Percentiles rank a stretch among this genome's conserved stretches.
These are phyloP conservation scores for Dermochelys coriacea DNA, from an alignment of 2,797 vertebrate species.

Conservation along the genomic window DNA sequence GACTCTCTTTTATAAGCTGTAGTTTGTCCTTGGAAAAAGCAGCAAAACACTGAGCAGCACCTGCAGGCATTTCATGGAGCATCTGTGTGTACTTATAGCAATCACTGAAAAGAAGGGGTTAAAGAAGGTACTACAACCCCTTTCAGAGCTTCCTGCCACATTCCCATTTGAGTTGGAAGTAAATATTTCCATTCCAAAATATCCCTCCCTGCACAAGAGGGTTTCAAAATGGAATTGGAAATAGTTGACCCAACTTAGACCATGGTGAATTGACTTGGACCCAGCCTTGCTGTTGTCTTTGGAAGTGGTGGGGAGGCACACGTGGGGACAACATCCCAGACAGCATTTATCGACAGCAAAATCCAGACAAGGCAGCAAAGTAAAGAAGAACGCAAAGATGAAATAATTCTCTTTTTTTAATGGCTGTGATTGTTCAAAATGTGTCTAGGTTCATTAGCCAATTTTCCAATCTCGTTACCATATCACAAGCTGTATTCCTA, in stretches of 20 bases:
- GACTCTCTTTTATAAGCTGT: fast-evolving
- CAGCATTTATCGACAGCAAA: background rate
- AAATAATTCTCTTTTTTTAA: background rate
- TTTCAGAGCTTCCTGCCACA: background rate
- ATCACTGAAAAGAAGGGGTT: background rate
- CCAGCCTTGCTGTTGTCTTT: background rate
- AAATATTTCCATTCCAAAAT: background rate
- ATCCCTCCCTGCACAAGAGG: background rate
- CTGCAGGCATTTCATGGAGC: background rate
- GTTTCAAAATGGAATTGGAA: background rate
- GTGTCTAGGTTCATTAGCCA: background rate
- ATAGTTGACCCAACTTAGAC: background rate
- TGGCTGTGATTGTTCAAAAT: background rate
- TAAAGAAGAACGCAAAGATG: background rate
- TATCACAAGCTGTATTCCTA: background rate
- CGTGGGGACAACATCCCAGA: background rate
- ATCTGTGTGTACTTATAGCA: background rate
- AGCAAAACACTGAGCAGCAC: fast-evolving
- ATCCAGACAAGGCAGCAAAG: background rate
- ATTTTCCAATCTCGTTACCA: background rate
- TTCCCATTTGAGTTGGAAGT: background rate
- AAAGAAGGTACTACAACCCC: background rate
- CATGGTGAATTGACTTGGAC: background rate
- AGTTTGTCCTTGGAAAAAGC: background rate
- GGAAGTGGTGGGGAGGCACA: background rate